Conservation (phyloP, 2,797 vertebrate genomes). For the Morus bassanus region DNA sequence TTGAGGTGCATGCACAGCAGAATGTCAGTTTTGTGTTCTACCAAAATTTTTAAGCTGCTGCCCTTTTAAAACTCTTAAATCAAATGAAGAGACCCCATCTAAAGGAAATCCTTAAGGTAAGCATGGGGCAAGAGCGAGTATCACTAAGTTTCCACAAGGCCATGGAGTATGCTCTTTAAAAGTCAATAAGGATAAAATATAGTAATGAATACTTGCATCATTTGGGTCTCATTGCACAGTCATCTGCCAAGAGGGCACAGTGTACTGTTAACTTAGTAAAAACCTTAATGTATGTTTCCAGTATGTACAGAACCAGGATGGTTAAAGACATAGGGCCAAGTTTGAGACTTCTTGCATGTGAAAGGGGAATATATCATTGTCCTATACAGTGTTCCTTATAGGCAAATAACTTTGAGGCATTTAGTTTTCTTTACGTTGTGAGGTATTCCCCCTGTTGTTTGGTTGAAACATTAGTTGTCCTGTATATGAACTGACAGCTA, state of each 20-base stretch:
- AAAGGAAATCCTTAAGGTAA: neutral
- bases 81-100: neutral
- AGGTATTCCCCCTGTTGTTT: neutral
- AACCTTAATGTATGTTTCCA: neutral
- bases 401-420: neutral
- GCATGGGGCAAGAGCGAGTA: neutral
- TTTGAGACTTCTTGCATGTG: neutral
- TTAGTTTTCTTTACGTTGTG: neutral
- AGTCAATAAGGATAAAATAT: neutral
- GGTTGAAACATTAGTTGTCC: neutral
- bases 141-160: neutral
- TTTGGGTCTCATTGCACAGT: neutral
- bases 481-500: neutral
- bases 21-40: neutral
- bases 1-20: neutral
- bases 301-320: neutral
- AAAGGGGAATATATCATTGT: neutral
- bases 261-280: neutral
- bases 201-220: neutral
- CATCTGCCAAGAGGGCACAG: neutral
- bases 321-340: neutral
- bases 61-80: neutral
- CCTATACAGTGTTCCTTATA: neutral
- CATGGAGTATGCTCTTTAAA: neutral
- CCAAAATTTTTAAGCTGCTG: neutral